Evolutionary conservation across 2,797 vertebrate species (phyloP), one percentile per base, ranked within the genome.

Genomic region (Bradypodion ventrale): DNA sequence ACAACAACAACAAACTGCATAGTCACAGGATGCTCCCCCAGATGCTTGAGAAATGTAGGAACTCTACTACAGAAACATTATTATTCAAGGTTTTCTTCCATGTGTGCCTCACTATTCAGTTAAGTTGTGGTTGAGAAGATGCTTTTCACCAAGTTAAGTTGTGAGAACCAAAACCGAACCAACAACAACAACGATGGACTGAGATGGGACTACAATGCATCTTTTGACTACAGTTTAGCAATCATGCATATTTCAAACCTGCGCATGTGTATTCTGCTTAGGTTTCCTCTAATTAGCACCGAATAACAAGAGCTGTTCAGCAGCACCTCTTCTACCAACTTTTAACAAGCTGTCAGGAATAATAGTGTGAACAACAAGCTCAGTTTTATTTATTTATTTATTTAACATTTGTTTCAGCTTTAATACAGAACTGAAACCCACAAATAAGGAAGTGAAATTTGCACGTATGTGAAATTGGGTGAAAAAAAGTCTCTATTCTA

Each of bases 231-330:
- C 82, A 35, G 40, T 88, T 88, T 88, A 93, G 90, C 89, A 83
- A 86, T 86, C 75, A 80, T 60, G 1, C 73, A 52, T 78, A 74
- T 77, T 74, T 65, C 56, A 76, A 89, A 91, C 44, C 0, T 52
- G 75, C 80, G 32, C 59, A 4, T n/a, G 16, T 49, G 9, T 44
- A 35, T 68, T n/a, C 63, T n/a, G 42, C 87, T 73, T 83, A 73
- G 94, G 85, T 93, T 90, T 90, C 87, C 86, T 92, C 94, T 96
- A 95, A 96, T 97, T 96, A 97, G 95, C 96, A 76, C 95, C 88
- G 92, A 95, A 96, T 96, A 95, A 93, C 69, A 44, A 92, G 95
- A 95, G 93, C 88, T 80, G 89, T 89, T 91, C 93, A 89, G 90
- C 78, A 91, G 92, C 95, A 94, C 95, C 93, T 95, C 93, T 89